Conservation (phyloP, 2,888 invertebrate species). For the Diadegma fenestrale region DNA sequence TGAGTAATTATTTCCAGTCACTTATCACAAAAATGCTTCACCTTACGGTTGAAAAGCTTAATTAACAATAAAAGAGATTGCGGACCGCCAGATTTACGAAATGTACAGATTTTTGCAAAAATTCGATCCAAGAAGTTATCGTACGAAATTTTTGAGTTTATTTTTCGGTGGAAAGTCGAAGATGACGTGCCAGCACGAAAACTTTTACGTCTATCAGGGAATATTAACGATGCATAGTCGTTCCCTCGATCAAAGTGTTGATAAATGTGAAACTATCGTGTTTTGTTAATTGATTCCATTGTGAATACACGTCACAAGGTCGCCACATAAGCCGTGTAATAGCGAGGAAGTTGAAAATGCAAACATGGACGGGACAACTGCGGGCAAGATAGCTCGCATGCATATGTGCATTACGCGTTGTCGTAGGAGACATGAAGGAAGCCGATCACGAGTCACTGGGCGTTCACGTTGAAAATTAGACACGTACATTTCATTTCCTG, state of each 20-base stretch:
- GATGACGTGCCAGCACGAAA: background rate
- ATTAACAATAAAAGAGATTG: no score
- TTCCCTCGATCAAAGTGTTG: background rate
- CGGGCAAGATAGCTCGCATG: constrained; percentile 17
- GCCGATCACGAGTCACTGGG: constrained; percentile 38
- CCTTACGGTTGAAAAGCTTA: no score
- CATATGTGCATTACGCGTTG: constrained; percentile 3
- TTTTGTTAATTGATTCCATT: background rate
- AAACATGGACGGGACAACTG: constrained; percentile 14
- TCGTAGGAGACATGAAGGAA: background rate
- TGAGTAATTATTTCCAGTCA: background rate
- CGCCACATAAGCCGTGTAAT: background rate
- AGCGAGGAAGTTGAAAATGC: background rate
- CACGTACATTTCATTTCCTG: constrained; percentile 84
- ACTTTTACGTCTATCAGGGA: background rate
- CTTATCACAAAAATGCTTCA: no score
- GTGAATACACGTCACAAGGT: background rate
- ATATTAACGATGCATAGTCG: background rate
- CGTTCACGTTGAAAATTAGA: constrained; percentile 82
- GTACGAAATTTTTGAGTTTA: background rate
- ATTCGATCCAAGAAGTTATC: no score
- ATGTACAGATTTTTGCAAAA: no score
- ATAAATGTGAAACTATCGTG: constrained; percentile 12
- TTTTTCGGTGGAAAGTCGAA: background rate
- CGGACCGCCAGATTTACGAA: no score